Conservation (phyloP, 2,888 invertebrate species). For the Pseudoips prasinana region DNA sequence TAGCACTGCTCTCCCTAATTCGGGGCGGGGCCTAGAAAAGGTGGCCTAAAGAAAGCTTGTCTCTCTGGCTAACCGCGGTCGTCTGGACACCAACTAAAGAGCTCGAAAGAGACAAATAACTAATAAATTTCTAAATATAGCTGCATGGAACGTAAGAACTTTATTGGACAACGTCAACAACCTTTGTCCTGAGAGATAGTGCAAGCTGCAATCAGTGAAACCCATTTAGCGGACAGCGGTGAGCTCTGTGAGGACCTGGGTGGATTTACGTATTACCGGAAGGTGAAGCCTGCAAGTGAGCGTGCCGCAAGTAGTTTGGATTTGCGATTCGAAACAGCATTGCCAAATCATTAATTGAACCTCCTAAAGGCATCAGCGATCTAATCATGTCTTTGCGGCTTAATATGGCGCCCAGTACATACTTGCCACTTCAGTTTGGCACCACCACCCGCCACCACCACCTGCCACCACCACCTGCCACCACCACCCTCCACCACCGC, state of each 20-base stretch:
- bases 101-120: background rate
- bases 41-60: slow-evolving; percentile 5
- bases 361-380: background rate
- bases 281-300: slow-evolving; percentile 1
- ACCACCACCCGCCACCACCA: too few relatives aligned
- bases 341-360: too few relatives aligned
- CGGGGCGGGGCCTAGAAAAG: slow-evolving; percentile 10
- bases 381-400: background rate
- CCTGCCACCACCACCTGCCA: too few relatives aligned
- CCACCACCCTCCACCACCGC: too few relatives aligned
- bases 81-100: background rate
- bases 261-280: background rate
- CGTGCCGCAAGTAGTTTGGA: background rate
- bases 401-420: background rate
- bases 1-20: slow-evolving; percentile 14
- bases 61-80: background rate
- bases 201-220: background rate
- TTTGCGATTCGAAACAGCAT: background rate
- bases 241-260: too few relatives aligned
- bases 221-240: background rate
- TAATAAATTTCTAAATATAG: too few relatives aligned
- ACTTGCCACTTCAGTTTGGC: background rate
- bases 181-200: background rate
- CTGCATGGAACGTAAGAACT: too few relatives aligned
- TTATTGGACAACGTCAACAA: background rate